Conservation (phyloP, 2,888 invertebrate species). For the Maniola hyperantus region DNA sequence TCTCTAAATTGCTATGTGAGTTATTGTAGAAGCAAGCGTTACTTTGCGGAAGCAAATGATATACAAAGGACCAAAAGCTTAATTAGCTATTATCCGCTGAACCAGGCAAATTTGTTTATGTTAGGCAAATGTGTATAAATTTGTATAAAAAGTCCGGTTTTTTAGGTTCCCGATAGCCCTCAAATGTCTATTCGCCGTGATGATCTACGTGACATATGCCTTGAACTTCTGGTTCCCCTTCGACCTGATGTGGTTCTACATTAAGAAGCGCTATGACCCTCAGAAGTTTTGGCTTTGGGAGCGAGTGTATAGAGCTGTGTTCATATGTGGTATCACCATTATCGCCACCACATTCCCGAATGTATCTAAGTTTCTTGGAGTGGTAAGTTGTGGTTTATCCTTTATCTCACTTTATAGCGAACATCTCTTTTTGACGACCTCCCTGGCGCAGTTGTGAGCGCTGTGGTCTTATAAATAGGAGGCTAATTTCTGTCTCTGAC, state of each 20-base stretch:
- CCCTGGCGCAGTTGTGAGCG: too few relatives aligned
- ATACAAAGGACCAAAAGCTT: too few relatives aligned
- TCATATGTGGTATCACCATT: conserved; percentile 45
- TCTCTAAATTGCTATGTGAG: too few relatives aligned
- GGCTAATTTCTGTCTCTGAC: background rate
- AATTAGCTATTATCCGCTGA: too few relatives aligned
- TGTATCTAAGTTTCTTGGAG: conserved; percentile 52
- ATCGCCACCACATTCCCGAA: conserved; percentile 51
- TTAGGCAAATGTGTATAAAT: too few relatives aligned
- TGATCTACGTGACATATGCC: conserved; percentile 53
- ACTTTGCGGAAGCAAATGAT: too few relatives aligned
- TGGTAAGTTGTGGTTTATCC: conserved; percentile 48
- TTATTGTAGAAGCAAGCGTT: too few relatives aligned
- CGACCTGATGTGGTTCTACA: conserved; percentile 55
- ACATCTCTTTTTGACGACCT: too few relatives aligned
- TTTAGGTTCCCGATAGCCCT: conserved; percentile 51
- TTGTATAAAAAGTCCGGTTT: too few relatives aligned
- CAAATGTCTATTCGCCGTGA: conserved; percentile 51
- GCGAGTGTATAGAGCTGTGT: conserved; percentile 50
- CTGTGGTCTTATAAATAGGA: background rate
- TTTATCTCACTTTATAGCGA: too few relatives aligned
- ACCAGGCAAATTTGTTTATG: too few relatives aligned
- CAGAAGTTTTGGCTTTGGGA: conserved; percentile 55
- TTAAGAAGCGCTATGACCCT: conserved; percentile 44
- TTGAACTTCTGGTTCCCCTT: conserved; percentile 61